Conservation (phyloP, 2,797 vertebrate genomes). For the Acanthornis magna region DNA sequence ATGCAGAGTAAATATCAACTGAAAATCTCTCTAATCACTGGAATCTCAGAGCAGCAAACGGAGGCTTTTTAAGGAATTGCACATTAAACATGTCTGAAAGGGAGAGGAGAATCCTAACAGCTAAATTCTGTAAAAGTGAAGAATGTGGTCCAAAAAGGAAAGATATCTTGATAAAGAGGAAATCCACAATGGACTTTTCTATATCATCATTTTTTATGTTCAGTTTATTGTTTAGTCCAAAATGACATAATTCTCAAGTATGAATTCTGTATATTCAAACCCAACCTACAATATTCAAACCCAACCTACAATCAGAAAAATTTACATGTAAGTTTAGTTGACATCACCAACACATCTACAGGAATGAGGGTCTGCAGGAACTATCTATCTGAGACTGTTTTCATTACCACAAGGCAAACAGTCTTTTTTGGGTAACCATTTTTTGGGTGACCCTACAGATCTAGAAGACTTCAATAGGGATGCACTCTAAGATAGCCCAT, state of each 20-base stretch:
- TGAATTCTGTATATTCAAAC: neutral
- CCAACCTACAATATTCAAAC: neutral
- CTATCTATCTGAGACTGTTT: neutral
- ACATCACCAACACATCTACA: neutral
- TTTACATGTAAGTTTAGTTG: neutral
- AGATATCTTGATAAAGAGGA: neutral
- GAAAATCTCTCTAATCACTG: neutral
- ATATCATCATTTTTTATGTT: neutral
- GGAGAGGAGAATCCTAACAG: neutral
- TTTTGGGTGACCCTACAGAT: neutral
- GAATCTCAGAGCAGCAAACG: neutral
- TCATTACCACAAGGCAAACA: neutral
- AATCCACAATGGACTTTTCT: neutral
- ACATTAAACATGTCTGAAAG: neutral
- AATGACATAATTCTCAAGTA: neutral
- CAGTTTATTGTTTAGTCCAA: neutral
- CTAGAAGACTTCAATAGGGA: accelerated
- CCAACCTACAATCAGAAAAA: neutral
- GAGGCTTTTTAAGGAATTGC: neutral
- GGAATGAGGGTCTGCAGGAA: neutral
- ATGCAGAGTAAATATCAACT: neutral
- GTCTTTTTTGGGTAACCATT: neutral
- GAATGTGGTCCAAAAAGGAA: neutral
- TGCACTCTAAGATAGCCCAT: accelerated
- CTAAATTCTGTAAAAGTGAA: neutral